These are phyloP conservation scores for Bombus confusus DNA, from an alignment of 1,140 invertebrate genomes.

Conservation along the genomic window DNA sequence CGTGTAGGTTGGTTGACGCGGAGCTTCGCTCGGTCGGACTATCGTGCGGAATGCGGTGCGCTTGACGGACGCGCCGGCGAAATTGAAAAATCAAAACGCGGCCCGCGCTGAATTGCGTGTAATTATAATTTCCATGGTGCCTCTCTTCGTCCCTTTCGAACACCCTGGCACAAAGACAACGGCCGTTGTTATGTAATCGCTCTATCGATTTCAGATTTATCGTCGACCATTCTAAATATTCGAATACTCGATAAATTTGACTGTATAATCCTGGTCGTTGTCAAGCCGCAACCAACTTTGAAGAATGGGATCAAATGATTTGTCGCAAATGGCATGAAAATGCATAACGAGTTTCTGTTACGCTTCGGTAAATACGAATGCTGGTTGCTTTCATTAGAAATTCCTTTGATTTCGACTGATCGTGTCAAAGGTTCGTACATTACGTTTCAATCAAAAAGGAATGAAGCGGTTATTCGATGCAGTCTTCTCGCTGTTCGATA, in stretches of 20 bases:
- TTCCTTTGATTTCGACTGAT: no score
- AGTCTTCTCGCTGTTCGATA: no score
- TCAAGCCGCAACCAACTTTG: background rate
- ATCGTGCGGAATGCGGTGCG: background rate
- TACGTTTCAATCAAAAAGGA: no score
- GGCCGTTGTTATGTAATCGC: slow-evolving; percentile 7
- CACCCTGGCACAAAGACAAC: background rate
- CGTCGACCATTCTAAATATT: slow-evolving; percentile 1
- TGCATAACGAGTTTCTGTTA: no score
- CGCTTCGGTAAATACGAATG: no score
- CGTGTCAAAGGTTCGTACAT: no score
- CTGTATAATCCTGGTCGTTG: background rate
- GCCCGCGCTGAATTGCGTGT: background rate
- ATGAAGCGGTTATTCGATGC: no score
- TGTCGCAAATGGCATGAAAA: no score
- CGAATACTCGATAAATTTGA: background rate
- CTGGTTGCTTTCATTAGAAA: no score
- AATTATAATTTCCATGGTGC: slow-evolving; percentile 36
- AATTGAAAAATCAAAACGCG: slow-evolving; percentile 42
- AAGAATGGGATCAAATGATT: background rate
- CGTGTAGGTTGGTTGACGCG: background rate
- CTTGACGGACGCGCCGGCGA: slow-evolving; percentile 3
- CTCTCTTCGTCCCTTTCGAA: background rate
- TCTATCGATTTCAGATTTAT: slow-evolving; percentile 33
- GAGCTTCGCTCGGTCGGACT: background rate